phyloP scores from a whole-genome alignment of 2,797 vertebrate genomes.

The Hippocampus kuda region DNA sequence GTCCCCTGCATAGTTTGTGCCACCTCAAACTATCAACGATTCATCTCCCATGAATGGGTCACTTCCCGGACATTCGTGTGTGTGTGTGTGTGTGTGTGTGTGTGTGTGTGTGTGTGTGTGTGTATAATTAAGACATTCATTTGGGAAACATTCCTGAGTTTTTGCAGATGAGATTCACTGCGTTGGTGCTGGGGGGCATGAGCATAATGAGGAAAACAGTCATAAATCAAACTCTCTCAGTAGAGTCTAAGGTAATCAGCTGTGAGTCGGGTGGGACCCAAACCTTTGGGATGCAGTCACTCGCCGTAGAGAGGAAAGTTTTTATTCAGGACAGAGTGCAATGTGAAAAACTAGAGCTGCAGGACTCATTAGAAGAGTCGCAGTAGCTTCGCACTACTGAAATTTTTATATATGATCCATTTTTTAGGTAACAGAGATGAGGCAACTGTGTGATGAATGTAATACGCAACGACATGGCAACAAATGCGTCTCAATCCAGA shows the following conservation, averaged over 20 bases:
- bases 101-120: not conserved
- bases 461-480: not conserved
- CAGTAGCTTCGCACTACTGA: conserved; percentile 15
- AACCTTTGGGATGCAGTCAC: conserved; percentile 44
- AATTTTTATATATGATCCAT: conserved; percentile 29
- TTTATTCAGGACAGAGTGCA: conserved; percentile 42
- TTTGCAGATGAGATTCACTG: conserved; percentile 16
- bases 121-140: conserved; percentile 23
- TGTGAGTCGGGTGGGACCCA: conserved; percentile 33
- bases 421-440: conserved; percentile 16
- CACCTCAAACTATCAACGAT: too few relatives aligned
- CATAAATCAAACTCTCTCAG: conserved; percentile 54
- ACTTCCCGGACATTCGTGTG: not conserved
- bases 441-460: not conserved
- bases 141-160: conserved; percentile 18
- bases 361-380: conserved; percentile 37
- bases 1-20: too few relatives aligned
- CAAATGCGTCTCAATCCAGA: too few relatives aligned
- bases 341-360: conserved; percentile 40
- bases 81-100: not conserved
- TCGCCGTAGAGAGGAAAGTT: conserved; percentile 48
- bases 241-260: conserved; percentile 46
- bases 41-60: not conserved
- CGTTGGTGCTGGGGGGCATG: conserved; percentile 20
- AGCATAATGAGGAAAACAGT: conserved; percentile 44